These are phyloP conservation scores for Volucella zonaria DNA, from an alignment of 2,888 invertebrate species.

Conservation along the genomic window DNA sequence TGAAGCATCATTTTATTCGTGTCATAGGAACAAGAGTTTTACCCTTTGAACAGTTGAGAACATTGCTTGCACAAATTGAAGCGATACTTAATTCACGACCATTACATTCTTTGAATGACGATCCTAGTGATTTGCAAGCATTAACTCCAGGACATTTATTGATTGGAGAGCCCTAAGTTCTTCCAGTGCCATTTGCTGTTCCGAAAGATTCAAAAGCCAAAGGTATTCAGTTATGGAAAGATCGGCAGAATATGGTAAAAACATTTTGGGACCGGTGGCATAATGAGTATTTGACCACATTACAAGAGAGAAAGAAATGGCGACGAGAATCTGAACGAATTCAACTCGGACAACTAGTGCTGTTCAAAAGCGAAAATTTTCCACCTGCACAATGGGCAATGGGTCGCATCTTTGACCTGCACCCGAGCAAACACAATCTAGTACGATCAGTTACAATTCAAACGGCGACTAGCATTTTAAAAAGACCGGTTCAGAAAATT, in stretches of 20 bases:
- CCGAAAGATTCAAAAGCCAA: not conserved
- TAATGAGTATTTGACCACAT: not conserved
- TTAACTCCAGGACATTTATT: slow-evolving; percentile 2
- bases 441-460: too few relatives aligned
- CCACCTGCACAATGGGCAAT: not conserved
- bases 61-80: slow-evolving; percentile 27
- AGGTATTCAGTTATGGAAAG: not conserved
- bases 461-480: too few relatives aligned
- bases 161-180: slow-evolving; percentile 19
- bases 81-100: slow-evolving; percentile 53
- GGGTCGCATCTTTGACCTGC: too few relatives aligned
- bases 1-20: slow-evolving; percentile 27
- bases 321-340: not conserved
- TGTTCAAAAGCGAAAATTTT: too few relatives aligned
- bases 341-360: not conserved
- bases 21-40: not conserved
- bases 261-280: not conserved
- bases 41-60: slow-evolving; percentile 24
- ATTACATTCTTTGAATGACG: slow-evolving; percentile 22
- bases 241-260: not conserved
- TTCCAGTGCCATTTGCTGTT: slow-evolving; percentile 25
- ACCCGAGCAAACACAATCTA: too few relatives aligned
- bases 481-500: too few relatives aligned
- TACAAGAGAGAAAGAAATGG: not conserved
- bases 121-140: not conserved